Conservation (phyloP, 2,888 invertebrate species). For the Hypomecis atomaria region DNA sequence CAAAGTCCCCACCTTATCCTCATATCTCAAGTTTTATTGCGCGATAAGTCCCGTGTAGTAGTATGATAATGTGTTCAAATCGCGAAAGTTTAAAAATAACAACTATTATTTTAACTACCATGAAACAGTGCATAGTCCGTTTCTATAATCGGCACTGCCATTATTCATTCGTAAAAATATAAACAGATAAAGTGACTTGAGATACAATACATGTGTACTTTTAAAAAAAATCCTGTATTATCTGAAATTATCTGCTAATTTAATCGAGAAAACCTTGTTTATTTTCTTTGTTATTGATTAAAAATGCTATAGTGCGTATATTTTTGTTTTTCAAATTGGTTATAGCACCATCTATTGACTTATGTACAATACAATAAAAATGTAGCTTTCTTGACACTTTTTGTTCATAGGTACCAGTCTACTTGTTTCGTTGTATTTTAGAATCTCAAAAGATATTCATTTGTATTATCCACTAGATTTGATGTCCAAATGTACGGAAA, state of each 20-base stretch:
- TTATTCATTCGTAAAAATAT: too few relatives aligned
- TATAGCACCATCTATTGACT: slow-evolving; percentile 1
- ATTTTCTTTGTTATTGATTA: too few relatives aligned
- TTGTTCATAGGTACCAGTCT: background rate
- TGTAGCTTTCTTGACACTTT: background rate
- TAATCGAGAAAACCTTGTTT: too few relatives aligned
- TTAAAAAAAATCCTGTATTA: too few relatives aligned
- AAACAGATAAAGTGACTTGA: background rate
- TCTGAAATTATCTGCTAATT: too few relatives aligned
- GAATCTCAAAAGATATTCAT: slow-evolving; percentile 9
- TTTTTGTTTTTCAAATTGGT: background rate
- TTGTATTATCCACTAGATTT: background rate
- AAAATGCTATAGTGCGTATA: background rate
- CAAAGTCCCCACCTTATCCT: too few relatives aligned
- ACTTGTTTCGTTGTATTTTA: slow-evolving; percentile 1
- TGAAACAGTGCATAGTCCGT: too few relatives aligned
- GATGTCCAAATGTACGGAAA: slow-evolving; percentile 21
- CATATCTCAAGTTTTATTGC: too few relatives aligned
- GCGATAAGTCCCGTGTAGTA: too few relatives aligned
- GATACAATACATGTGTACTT: background rate
- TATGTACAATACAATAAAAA: background rate
- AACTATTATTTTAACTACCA: background rate
- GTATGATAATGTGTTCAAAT: too few relatives aligned
- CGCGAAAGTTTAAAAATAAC: too few relatives aligned
- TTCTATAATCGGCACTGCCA: too few relatives aligned